Base-by-base conservation (phyloP, 2,888 invertebrate genomes). In the Ochropleura leucogaster region DNA sequence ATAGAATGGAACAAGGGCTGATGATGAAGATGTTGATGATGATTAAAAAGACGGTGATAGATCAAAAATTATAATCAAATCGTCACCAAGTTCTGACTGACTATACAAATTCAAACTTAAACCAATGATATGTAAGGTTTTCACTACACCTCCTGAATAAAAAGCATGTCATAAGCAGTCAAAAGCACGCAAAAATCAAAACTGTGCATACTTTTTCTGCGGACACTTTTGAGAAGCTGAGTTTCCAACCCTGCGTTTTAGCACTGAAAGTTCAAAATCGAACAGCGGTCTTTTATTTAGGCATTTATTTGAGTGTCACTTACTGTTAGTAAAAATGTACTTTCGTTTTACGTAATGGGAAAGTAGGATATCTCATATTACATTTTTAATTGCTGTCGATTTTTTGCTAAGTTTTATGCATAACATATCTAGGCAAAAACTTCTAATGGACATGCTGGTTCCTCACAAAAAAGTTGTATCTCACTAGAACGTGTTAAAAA, bases 301-400 rank as follows among this genome's bases (percentile, higher is more conserved):
- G 30, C 14, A 30, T 14, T 30, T 0, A 14, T 30, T 57, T 8
- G 30, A 1, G 14, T 57, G 30, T 30, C 57, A 0, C 30, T 57
- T 16, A 16, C 16, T 57, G 14, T 7, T 7, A 30, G 30, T 57
- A 16, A 57, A 57, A 57, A 30, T 3, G 1, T 30, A 57, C 18
- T 18, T 59, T 40, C 5, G 10, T 40, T 14, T 68, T 30, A 57
- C 6, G 44, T 78, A 78, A 74, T 42, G 16, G 3, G 49, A 68
- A 49, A 78, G 30, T 57, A 14, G 9, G 0, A 55, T 40, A 16
- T 78, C 8, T 47, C 30, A 1, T 20, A 18, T 44, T 40, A 2
- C 18, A 40, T 18, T 59, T 18, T 59, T 20, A 20, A 46, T 59
- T 40, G n/a, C 68, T 57, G 30, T 68, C 0, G 9, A 6, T 16